These are phyloP conservation scores for Clepsis dumicolana DNA, from an alignment of 2,888 invertebrate genomes.

Conservation along the genomic window DNA sequence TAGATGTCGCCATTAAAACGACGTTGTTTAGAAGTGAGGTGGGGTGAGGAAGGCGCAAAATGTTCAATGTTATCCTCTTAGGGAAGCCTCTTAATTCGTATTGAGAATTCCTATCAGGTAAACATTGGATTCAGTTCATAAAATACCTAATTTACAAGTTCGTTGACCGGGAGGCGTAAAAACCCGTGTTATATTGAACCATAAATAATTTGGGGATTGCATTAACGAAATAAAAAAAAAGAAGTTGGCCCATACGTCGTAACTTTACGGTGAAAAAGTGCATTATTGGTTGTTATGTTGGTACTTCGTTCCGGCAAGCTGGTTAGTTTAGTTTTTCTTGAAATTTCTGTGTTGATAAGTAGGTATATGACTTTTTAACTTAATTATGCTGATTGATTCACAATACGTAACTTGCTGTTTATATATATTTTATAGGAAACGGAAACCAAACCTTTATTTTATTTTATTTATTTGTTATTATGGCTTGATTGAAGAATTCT, in stretches of 20 bases:
- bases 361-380: not conserved
- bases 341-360: not conserved
- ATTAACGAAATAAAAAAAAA: constrained; percentile 18
- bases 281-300: not conserved
- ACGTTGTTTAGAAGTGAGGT: too few species aligned
- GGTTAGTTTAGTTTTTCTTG: not conserved
- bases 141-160: constrained; percentile 19
- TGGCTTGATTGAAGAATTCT: too few species aligned
- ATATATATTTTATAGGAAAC: too few species aligned
- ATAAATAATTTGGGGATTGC: constrained; percentile 34
- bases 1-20: too few species aligned
- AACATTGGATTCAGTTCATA: not conserved
- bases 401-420: too few species aligned
- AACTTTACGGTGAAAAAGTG: not conserved
- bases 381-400: too few species aligned
- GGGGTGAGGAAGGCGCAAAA: too few species aligned
- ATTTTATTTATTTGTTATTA: too few species aligned
- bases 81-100: too few species aligned
- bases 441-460: too few species aligned
- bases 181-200: constrained; percentile 25
- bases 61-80: too few species aligned
- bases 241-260: not conserved
- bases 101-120: too few species aligned
- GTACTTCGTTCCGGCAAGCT: not conserved
- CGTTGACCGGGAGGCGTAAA: constrained; percentile 33